Base-by-base conservation (phyloP, 2,113 vertebrate species). In the Rhineura floridana region DNA sequence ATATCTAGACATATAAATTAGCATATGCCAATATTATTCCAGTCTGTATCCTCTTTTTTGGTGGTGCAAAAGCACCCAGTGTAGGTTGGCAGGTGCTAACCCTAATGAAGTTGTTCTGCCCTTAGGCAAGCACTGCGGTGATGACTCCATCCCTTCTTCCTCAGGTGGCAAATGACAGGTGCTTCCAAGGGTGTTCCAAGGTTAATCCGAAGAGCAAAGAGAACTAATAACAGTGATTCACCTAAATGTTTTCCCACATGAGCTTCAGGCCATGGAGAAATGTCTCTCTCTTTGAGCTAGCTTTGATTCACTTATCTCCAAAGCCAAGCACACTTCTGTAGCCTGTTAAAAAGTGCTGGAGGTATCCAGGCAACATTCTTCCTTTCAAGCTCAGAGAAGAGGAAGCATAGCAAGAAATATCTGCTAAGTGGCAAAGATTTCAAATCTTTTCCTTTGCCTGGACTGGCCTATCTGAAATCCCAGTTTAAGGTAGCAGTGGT, bases 341-440 rank as follows among this genome's bases (percentile, higher is more conserved):
- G 9, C 30, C 52, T 17, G 30, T n/a, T 82, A 78, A 90, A 90
- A 21, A 91, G 1, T 86, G 89, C 59, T 84, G 86, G 89, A 88
- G 91, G 69, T 78, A 89, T 90, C 88, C 81, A 93, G 91, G 85
- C 65, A 92, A 90, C 48, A 90, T 88, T 55, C 85, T 89, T 79
- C 46, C 72, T 93, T 93, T 87, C 48, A 28, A 76, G 15, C 76
- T 67, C 30, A 67, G 46, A 82, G 62, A 75, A 65, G 42, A 67
- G 46, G 50, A 82, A 81, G 36, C 21, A 3, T 69, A 82, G 63
- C 59, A 69, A 59, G 79, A 81, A 83, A 65, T 76, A 73, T 85
- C 69, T 69, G 78, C n/a, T 39, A 70, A 85, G 23, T 25, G 21
- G 17, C 48, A 82, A 44, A 17, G 17, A 89, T 50, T 81, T 76